Evolutionary conservation across 2,797 vertebrate genomes (phyloP), one percentile per base, ranked within the genome.

Genomic region (Kryptolebias ocellatus): DNA sequence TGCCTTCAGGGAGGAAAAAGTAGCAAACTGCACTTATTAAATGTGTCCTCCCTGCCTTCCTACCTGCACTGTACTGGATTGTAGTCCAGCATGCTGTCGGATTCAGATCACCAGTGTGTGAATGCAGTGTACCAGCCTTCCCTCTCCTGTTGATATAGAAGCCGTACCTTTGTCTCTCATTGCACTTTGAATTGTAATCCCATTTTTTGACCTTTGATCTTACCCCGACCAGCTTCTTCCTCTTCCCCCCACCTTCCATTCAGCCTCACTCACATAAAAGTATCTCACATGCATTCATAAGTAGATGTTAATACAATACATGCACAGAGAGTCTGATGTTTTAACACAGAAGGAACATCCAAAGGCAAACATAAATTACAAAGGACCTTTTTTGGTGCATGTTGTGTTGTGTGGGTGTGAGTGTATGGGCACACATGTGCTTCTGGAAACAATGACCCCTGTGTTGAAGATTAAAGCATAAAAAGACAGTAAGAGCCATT

Each of bases 51-150:
- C 83, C 79, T 74, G 42, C 65, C 55, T 56, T 61, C 70, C 71
- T 73, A 44, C 75, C 67, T 9, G 11, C 76, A 61, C 76, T 82
- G 58, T 72, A 44, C 56, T 67, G 65, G 63, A 57, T 17, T 80
- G 58, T 65, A 75, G 74, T 71, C 5, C 16, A 76, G 90, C 90
- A 91, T 92, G 88, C 74, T 70, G 79, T 76, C 75, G 55, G 55
- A 80, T 67, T 69, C 61, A 76, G 42, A 76, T 75, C 78, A 78
- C 74, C 53, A 20, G 5, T 49, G 11, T 87, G 64, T 84, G 76
- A 82, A 89, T 87, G 85, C 76, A 67, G 67, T 65, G 20, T 76
- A 70, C 78, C 63, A 56, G 70, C 62, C 60, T 12, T 47, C 63
- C 72, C 76, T 71, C 18, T 63, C 69, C 66, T 81, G 65, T 76